phyloP scores from a whole-genome alignment of 2,888 invertebrate species.

The Aphodius sticticus region DNA sequence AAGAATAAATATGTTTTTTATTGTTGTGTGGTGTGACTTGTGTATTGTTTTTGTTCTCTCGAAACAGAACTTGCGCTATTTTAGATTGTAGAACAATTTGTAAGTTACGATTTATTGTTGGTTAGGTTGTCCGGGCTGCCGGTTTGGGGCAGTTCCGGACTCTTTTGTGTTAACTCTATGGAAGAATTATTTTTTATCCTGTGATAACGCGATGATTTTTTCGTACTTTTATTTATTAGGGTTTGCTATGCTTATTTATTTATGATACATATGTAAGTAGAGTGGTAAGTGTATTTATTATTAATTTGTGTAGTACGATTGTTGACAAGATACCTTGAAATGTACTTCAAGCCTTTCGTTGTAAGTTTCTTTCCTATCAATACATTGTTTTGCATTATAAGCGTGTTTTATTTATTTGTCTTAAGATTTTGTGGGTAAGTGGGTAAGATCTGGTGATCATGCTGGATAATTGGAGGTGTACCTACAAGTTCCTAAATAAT shows the following conservation, averaged over 20 bases:
- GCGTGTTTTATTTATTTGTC: background rate
- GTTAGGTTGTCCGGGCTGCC: background rate
- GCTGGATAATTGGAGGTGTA: too few species aligned
- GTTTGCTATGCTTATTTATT: constrained; percentile 5
- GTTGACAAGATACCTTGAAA: background rate
- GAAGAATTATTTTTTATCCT: background rate
- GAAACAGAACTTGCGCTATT: constrained; percentile 30
- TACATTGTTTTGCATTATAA: background rate
- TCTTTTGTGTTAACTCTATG: background rate
- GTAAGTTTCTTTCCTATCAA: constrained; percentile 7
- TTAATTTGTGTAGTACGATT: background rate
- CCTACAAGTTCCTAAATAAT: background rate
- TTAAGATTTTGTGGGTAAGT: background rate
- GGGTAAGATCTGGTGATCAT: too few species aligned
- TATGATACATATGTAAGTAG: background rate
- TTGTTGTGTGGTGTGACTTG: constrained; percentile 28
- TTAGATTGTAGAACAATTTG: constrained; percentile 8
- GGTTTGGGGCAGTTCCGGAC: background rate
- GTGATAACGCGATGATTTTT: background rate
- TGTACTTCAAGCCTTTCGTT: background rate
- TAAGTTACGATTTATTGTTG: constrained; percentile 20
- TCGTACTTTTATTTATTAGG: constrained; percentile 5
- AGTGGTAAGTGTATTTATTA: background rate
- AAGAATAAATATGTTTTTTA: constrained; percentile 27
- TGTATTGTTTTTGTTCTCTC: constrained; percentile 27